phyloP scores from a whole-genome alignment of 2,888 invertebrate genomes.

The Apamea anceps region DNA sequence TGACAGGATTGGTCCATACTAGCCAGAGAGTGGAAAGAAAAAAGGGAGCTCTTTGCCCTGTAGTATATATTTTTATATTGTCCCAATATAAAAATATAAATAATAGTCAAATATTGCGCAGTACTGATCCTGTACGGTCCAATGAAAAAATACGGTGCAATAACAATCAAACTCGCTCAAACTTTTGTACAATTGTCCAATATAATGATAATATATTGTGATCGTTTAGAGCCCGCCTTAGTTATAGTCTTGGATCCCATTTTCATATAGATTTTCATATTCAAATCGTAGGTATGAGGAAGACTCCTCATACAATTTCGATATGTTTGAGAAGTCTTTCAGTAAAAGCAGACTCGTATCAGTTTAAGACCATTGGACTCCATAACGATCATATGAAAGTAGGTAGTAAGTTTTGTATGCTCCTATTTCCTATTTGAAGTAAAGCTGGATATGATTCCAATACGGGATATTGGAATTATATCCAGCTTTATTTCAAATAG shows the following conservation, averaged over 20 bases:
- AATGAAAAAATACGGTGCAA: not conserved
- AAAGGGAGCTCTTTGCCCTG: no score
- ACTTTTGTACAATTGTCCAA: not conserved
- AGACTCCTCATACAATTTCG: not conserved
- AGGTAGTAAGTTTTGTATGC: not conserved
- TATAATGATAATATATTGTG: no score
- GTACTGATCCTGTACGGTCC: not conserved
- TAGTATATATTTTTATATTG: no score
- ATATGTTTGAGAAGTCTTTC: constrained; percentile 9
- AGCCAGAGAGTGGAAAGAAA: no score
- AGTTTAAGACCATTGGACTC: constrained; percentile 14
- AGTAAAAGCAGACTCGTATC: not conserved
- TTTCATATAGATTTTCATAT: not conserved
- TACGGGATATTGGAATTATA: constrained; percentile 1
- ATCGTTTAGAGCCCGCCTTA: not conserved
- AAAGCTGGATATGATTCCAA: not conserved
- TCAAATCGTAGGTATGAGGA: no score
- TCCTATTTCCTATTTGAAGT: not conserved
- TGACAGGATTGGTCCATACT: no score
- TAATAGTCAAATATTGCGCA: not conserved
- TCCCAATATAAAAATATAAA: no score
- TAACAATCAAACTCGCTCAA: not conserved
- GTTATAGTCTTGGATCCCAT: not conserved
- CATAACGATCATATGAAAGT: not conserved
- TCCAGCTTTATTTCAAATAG: constrained; percentile 3